Evolutionary conservation across 2,888 invertebrate genomes (phyloP).

Genomic region (Calephelis perditalis): DNA sequence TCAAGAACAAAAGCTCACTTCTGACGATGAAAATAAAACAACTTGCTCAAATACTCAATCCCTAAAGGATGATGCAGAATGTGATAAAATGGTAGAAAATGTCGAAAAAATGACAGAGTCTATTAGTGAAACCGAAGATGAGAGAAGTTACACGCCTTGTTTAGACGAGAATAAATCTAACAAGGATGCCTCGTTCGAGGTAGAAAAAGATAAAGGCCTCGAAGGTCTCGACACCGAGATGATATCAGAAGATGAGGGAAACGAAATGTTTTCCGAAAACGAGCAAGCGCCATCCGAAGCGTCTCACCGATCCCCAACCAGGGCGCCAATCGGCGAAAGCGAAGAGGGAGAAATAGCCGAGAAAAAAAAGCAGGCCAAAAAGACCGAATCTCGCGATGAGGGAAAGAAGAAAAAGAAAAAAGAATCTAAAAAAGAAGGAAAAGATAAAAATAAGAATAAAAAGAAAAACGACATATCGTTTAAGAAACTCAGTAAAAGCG

Average conservation of each 20-base stretch:
- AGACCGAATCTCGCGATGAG: slow-evolving; percentile 38
- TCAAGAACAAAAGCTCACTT: slow-evolving; percentile 16
- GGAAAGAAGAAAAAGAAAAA: slow-evolving; percentile 73
- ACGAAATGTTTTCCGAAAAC: slow-evolving; percentile 80
- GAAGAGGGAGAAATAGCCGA: slow-evolving; percentile 80
- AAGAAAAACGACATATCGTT: slow-evolving; percentile 81
- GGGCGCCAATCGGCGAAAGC: slow-evolving; percentile 46
- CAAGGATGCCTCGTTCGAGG: slow-evolving; percentile 54
- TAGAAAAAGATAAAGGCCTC: slow-evolving; percentile 60
- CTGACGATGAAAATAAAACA: slow-evolving; percentile 4
- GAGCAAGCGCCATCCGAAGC: slow-evolving; percentile 63
- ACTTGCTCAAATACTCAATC: slow-evolving; percentile 26
- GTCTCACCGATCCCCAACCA: slow-evolving; percentile 39
- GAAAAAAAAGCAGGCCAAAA: slow-evolving; percentile 44
- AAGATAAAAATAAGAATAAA: slow-evolving; percentile 58
- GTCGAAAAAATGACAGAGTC: slow-evolving; percentile 75
- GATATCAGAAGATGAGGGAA: slow-evolving; percentile 85
- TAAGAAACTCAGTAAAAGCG: slow-evolving; percentile 88
- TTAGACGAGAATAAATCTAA: slow-evolving; percentile 80
- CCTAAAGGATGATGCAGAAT: slow-evolving; percentile 48
- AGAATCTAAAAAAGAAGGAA: slow-evolving; percentile 67
- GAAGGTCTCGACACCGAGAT: slow-evolving; percentile 84
- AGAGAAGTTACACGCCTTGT: slow-evolving; percentile 85
- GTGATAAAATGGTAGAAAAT: slow-evolving; percentile 26
- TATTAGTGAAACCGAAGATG: slow-evolving; percentile 80